Evolutionary conservation across 2,113 vertebrate genomes (phyloP).

Genomic region (Microcebus lehilahytsara): DNA sequence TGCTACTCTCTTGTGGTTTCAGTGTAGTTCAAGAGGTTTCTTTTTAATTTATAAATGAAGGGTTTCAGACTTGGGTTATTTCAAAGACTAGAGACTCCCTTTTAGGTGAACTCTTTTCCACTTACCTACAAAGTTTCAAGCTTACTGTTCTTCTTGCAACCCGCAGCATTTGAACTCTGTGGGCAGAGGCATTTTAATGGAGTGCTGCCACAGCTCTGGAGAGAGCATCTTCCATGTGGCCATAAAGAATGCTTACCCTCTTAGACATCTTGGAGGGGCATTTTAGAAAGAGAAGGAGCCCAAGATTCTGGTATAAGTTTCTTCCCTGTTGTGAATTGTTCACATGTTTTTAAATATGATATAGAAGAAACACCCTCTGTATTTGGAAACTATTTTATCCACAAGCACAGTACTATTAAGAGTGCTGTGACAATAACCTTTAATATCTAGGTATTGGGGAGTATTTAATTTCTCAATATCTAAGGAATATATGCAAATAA

Average conservation of each 20-base stretch:
- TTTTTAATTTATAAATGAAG: conserved; percentile 51
- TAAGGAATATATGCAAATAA: neutral
- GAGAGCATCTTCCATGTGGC: neutral
- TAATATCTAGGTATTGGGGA: neutral
- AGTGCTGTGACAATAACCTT: neutral
- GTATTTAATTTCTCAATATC: conserved; percentile 8
- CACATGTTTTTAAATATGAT: neutral
- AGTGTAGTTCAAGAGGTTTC: conserved; percentile 47
- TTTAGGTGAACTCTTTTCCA: conserved; percentile 20
- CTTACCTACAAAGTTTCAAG: neutral
- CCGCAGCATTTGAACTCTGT: neutral
- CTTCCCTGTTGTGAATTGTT: neutral
- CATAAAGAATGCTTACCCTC: neutral
- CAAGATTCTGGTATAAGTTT: neutral
- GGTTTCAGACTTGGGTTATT: conserved; percentile 47
- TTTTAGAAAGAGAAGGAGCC: neutral
- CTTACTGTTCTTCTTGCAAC: neutral
- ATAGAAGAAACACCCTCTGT: neutral
- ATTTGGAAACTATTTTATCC: neutral
- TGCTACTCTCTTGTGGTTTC: neutral
- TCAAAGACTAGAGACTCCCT: conserved; percentile 47
- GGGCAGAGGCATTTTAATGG: neutral
- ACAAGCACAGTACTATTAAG: neutral
- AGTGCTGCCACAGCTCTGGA: neutral
- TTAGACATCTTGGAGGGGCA: neutral